phyloP scores from a whole-genome alignment of 2,797 vertebrate genomes.

The Aphelocoma californica region DNA sequence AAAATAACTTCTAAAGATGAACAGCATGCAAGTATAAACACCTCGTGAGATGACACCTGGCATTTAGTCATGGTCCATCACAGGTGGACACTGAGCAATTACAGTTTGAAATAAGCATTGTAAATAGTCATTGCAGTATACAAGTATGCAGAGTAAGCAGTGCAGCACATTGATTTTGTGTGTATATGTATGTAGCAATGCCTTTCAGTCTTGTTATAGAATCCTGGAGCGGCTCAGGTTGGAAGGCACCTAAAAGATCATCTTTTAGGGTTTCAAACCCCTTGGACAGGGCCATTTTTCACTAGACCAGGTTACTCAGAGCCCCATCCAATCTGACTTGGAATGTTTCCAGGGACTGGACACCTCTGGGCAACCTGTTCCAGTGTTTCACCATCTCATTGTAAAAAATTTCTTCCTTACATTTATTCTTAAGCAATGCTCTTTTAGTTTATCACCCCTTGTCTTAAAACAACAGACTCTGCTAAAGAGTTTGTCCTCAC shows the following conservation, averaged over 20 bases:
- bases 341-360: background rate
- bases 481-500: background rate
- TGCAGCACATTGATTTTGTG: background rate
- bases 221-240: background rate
- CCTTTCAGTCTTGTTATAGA: background rate
- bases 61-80: background rate
- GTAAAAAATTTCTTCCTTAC: background rate
- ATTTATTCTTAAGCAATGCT: background rate
- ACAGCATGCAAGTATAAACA: background rate
- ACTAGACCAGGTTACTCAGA: background rate
- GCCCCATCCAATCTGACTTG: background rate
- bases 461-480: background rate
- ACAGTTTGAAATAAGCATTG: background rate
- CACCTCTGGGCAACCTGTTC: background rate
- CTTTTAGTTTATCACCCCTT: background rate
- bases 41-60: background rate
- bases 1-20: background rate
- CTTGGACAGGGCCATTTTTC: background rate
- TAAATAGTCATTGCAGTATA: background rate
- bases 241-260: background rate
- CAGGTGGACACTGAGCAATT: background rate
- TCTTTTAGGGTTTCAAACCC: background rate
- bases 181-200: background rate
- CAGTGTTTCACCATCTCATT: background rate
- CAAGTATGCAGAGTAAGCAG: background rate